Conservation (phyloP, 2,888 invertebrate genomes). For the Reticulitermes lucifugus region DNA sequence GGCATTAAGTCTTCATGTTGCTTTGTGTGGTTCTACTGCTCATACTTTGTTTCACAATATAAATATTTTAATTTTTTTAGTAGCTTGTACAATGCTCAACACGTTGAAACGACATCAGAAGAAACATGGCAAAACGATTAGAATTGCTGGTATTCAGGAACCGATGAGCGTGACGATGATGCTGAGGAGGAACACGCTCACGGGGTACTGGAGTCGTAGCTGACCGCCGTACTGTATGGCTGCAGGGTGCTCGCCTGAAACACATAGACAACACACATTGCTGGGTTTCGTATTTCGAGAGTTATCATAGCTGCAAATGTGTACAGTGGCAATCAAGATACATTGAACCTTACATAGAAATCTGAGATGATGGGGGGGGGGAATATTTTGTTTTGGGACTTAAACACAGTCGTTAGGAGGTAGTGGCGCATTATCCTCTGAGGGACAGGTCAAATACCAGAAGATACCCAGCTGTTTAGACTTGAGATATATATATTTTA, state of each 20-base stretch:
- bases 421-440: no score
- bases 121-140: constrained; percentile 15
- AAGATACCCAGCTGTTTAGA: no score
- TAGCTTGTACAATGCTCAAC: constrained; percentile 32
- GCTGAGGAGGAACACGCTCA: constrained; percentile 78
- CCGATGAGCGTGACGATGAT: constrained; percentile 69
- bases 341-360: no score
- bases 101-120: constrained; percentile 30
- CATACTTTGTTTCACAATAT: constrained; percentile 2
- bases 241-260: constrained; percentile 84
- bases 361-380: no score
- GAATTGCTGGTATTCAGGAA: constrained; percentile 43
- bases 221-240: constrained; percentile 87
- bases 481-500: no score
- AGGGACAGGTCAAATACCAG: no score
- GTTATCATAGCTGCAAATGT: background rate
- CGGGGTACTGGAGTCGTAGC: constrained; percentile 76
- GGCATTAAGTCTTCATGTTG: background rate
- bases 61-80: constrained; percentile 11
- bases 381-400: no score
- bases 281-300: background rate
- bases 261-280: background rate
- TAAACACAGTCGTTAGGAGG: no score
- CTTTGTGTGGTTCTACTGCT: background rate
- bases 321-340: background rate